Evolutionary conservation across 2,797 vertebrate species (phyloP).

Genomic region (Sebastiscus albofasciatus): DNA sequence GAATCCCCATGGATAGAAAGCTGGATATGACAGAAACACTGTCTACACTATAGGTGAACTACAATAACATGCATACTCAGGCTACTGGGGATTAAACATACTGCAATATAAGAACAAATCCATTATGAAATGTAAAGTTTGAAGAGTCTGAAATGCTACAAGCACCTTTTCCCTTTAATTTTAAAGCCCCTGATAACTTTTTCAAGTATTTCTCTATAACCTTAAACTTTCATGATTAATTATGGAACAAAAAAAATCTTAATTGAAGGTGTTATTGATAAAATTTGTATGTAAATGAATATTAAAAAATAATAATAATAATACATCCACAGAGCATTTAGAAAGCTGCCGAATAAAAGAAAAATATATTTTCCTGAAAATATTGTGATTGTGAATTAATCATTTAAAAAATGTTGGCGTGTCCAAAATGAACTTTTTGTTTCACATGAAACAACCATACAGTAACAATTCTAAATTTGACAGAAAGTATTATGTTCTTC

Average conservation of each 20-base stretch:
- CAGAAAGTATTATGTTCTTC: not conserved
- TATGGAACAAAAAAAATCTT: not conserved
- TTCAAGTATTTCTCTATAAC: not conserved
- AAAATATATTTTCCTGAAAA: too few relatives aligned
- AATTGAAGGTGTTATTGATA: not conserved
- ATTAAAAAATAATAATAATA: too few relatives aligned
- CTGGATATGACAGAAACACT: not conserved
- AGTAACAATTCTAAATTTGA: not conserved
- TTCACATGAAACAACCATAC: not conserved
- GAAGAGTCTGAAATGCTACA: not conserved
- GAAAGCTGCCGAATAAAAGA: too few relatives aligned
- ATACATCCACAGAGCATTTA: too few relatives aligned
- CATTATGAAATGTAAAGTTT: not conserved
- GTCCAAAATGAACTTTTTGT: too few relatives aligned
- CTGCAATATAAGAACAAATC: not conserved
- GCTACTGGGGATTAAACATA: too few relatives aligned
- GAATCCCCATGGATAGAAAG: conserved; percentile 10
- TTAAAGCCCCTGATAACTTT: not conserved
- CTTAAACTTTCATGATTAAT: not conserved
- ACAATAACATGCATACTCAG: not conserved
- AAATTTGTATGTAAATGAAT: too few relatives aligned
- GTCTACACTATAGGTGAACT: not conserved
- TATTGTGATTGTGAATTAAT: too few relatives aligned
- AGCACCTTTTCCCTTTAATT: not conserved
- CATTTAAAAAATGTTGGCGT: too few relatives aligned